Base-by-base conservation (phyloP, 2,888 invertebrate genomes). In the Caradrina kadenii region DNA sequence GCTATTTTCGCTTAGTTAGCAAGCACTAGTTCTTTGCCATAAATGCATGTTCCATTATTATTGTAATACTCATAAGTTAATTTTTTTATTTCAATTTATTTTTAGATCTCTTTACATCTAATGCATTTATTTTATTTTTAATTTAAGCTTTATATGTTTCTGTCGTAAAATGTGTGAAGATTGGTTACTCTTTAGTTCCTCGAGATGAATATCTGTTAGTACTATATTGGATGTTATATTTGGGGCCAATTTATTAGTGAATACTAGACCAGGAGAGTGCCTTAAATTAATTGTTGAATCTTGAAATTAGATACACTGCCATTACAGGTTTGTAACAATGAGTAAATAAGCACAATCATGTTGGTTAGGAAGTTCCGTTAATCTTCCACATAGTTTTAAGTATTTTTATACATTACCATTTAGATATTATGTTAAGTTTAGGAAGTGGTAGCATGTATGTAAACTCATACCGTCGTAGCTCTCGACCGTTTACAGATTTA, bases 11-110 rank as follows among this genome's bases (percentile, higher is more conserved):
- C 95, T 94, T 94, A 93, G 93, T 93, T 92, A 94, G 94, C 94
- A 92, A 93, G 89, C 93, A 94, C 91, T 94, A 94, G 94, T 94
- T 93, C 92, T 96, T 94, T 96, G 96, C 96, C 96, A 96, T 96
- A 96, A 89, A 95, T 94, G 96, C 96, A 96, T 95, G 96, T 96
- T 96, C 96, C 96, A 95, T 95, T 94, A 91, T 93, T 91, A 91
- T 93, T 93, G 93, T 95, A 96, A 96, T 96, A 96, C 96, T 96
- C 96, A 96, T 91, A 94, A 94, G 93, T 93, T 94, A 93, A 93
- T 92, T 92, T 91, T 91, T 92, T 92, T 88, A 91, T 92, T 93
- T 94, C 92, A 89, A 91, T 94, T 95, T 86, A 94, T 92, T 91
- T 94, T 95, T 94, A 96, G 96, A 96, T 96, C 96, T 96, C 96